Evolutionary conservation across 2,888 invertebrate genomes (phyloP).

Genomic region (Antheraea yamamai): DNA sequence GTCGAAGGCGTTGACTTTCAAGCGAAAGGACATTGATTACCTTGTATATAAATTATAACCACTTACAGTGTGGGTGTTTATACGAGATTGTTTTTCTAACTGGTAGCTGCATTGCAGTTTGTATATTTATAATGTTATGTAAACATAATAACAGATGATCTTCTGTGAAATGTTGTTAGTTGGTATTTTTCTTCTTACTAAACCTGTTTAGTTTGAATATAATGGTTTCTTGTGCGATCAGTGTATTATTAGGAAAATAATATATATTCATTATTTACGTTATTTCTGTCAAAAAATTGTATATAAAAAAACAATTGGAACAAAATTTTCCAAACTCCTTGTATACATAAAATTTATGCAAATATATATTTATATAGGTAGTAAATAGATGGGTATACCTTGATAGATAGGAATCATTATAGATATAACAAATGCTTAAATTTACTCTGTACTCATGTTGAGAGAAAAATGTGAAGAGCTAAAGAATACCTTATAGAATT

Average conservation of each 20-base stretch:
- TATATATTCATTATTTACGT: not conserved
- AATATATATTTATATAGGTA: not conserved
- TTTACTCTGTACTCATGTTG: not conserved
- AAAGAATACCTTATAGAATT: too few species aligned
- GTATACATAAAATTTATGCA: not conserved
- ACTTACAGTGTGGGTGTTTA: not conserved
- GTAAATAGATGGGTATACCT: not conserved
- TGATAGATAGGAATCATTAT: not conserved
- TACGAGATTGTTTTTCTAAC: not conserved
- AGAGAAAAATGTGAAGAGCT: too few species aligned
- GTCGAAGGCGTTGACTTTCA: not conserved
- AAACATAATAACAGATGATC: not conserved
- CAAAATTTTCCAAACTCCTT: too few species aligned
- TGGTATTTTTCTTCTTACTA: not conserved
- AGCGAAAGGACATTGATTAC: not conserved
- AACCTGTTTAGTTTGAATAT: not conserved
- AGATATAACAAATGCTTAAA: not conserved
- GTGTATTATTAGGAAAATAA: not conserved
- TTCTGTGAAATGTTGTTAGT: not conserved
- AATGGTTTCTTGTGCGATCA: not conserved
- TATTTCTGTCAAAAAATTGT: too few species aligned
- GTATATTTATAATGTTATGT: not conserved
- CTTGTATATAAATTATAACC: not conserved
- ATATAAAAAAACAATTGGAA: too few species aligned
- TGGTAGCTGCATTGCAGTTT: not conserved